These are phyloP conservation scores for Callimorpha dominula DNA, from an alignment of 2,888 invertebrate species.

Conservation along the genomic window DNA sequence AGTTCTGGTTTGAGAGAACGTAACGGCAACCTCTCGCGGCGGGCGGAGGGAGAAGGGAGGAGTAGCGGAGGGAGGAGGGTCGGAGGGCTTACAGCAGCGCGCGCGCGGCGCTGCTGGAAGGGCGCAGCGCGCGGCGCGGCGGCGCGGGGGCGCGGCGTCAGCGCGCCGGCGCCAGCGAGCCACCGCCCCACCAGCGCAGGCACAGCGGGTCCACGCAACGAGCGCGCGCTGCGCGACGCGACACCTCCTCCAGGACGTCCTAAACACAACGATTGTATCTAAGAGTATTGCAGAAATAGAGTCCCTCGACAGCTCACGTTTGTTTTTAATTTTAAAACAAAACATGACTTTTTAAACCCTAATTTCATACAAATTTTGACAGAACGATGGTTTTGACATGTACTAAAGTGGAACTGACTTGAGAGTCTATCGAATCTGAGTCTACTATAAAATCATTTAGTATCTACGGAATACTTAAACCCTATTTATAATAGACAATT, in stretches of 20 bases:
- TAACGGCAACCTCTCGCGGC: not conserved
- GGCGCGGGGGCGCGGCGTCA: constrained; percentile 60
- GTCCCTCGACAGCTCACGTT: too few species aligned
- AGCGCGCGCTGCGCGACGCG: constrained; percentile 93
- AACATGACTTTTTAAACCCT: too few species aligned
- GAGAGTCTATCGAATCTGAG: too few species aligned
- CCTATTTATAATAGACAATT: too few species aligned
- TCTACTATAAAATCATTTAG: too few species aligned
- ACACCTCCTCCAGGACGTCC: constrained; percentile 97
- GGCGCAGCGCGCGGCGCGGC: constrained; percentile 47
- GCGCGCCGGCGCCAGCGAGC: constrained; percentile 66
- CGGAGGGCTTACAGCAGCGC: constrained; percentile 34
- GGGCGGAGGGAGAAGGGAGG: too few species aligned
- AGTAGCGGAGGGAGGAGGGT: not conserved
- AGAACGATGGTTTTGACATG: too few species aligned
- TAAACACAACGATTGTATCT: constrained; percentile 63
- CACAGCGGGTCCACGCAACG: constrained; percentile 95
- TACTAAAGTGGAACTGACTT: too few species aligned
- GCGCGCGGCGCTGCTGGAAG: constrained; percentile 54
- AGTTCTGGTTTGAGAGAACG: constrained; percentile 9
- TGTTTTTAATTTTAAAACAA: too few species aligned
- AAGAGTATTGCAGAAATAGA: too few species aligned
- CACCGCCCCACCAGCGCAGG: constrained; percentile 92
- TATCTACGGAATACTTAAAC: too few species aligned
- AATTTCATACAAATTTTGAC: too few species aligned